These are phyloP conservation scores for Phoxinus phoxinus DNA, from an alignment of 2,113 vertebrate genomes.

Conservation along the genomic window DNA sequence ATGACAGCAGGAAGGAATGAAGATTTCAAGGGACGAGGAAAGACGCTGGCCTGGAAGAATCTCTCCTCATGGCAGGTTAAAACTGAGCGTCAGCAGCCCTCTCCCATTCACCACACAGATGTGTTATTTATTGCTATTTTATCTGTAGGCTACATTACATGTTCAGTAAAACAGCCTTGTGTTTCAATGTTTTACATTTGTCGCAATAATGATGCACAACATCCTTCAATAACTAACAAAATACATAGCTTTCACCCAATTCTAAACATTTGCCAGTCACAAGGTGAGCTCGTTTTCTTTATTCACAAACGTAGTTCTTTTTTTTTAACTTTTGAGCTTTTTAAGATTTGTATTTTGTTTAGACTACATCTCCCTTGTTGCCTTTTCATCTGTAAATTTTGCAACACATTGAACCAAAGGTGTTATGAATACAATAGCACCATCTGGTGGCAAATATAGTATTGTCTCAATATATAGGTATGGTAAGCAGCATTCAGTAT, in stretches of 20 bases:
- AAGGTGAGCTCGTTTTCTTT: neutral
- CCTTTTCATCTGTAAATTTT: neutral
- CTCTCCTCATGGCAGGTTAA: slow-evolving; percentile 21
- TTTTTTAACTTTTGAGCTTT: neutral
- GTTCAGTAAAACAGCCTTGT: neutral
- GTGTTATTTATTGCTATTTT: neutral
- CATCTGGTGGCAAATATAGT: slow-evolving; percentile 54
- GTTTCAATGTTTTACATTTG: neutral
- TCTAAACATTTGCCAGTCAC: neutral
- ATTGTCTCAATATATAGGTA: neutral
- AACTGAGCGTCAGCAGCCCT: slow-evolving; percentile 6
- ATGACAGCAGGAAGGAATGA: slow-evolving; percentile 1
- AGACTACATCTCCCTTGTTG: neutral
- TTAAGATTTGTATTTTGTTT: neutral
- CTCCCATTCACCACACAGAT: neutral
- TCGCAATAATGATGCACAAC: neutral
- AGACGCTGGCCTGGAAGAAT: neutral
- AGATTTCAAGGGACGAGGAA: neutral
- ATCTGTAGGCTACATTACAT: neutral
- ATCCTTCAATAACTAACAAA: neutral
- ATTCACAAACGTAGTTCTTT: too few species aligned
- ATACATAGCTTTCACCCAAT: neutral
- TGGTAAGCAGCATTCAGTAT: neutral
- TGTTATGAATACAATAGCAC: slow-evolving; percentile 46
- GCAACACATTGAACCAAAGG: neutral